These are phyloP conservation scores for Notothenia coriiceps DNA, from an alignment of 2,113 vertebrate species.

Conservation along the genomic window DNA sequence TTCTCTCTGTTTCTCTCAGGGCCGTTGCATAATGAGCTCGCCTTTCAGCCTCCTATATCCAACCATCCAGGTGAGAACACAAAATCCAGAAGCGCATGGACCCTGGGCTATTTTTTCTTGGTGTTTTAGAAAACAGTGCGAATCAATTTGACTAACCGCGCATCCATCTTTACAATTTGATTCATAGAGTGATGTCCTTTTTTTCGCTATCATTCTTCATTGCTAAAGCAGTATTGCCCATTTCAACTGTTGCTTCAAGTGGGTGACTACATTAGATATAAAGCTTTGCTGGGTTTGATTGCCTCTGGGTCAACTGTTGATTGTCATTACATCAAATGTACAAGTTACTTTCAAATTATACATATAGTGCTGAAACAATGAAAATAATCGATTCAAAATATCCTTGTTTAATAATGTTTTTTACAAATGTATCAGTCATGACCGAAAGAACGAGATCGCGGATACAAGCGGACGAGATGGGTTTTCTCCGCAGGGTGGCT, in stretches of 20 bases:
- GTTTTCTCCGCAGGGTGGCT: too few species aligned
- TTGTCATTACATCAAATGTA: background rate
- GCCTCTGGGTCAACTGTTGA: background rate
- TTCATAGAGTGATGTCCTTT: background rate
- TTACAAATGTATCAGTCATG: background rate
- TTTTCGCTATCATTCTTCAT: background rate
- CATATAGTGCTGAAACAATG: background rate
- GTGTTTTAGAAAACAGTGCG: background rate
- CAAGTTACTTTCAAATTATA: background rate
- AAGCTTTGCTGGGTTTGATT: background rate
- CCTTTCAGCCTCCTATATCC: constrained; percentile 97
- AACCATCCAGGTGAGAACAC: constrained; percentile 94
- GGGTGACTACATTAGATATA: background rate
- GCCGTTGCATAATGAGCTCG: constrained; percentile 97
- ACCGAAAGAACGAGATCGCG: too few species aligned
- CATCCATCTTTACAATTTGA: background rate
- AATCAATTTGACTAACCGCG: background rate
- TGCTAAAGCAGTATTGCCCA: background rate
- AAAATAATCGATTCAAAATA: background rate
- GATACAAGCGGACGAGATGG: too few species aligned
- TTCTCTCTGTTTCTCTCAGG: constrained; percentile 79
- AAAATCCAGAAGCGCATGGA: background rate
- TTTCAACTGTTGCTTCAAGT: background rate
- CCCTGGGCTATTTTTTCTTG: background rate
- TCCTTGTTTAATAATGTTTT: background rate